Base-by-base conservation (phyloP, 2,888 invertebrate genomes). In the Argynnis bischoffii region DNA sequence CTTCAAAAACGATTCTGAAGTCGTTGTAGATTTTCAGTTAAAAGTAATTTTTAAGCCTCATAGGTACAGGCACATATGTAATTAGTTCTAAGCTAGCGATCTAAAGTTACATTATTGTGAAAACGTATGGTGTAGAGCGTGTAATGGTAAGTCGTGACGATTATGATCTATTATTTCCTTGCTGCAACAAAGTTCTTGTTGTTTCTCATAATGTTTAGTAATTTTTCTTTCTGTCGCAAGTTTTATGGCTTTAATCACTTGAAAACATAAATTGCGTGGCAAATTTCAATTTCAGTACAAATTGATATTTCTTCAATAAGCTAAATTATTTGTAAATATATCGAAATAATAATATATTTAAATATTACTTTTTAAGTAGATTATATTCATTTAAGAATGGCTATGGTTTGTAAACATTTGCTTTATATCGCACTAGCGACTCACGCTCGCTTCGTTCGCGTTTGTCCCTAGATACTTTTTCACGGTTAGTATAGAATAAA, bases 221-320 rank as follows among this genome's bases (percentile, higher is more conserved):
- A 60, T 50, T 60, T 60, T 51, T 60, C 16, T 60, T 6, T 13
- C 50, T 60, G 60, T 60, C 50, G 60, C 60, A 60, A 60, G 50
- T 31, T 50, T 50, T 14, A 60, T 60, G 26, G 48, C 8, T n/a
- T 60, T 50, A 60, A 51, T 60, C 50, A 48, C 31, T 60, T 50
- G 31, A 60, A 47, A 57, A 47, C n/a, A 15, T n/a, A n/a, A 50
- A 60, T 60, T 51, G 50, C 60, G 50, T 60, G 50, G 60, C 48
- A 50, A 60, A 60, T 51, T 48, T 31, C 50, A 60, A 51, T 50
- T 60, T 26, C 26, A 59, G 47, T 60, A 26, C 50, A 26, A 51
- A 60, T 60, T 31, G 48, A 60, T 60, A 31, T 60, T 50, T 60
- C 16, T 26, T 31, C 50, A 60, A 35, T 50, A n/a, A 31, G 1